Conservation (phyloP, 1,140 invertebrate species). For the Drosophila erecta region DNA sequence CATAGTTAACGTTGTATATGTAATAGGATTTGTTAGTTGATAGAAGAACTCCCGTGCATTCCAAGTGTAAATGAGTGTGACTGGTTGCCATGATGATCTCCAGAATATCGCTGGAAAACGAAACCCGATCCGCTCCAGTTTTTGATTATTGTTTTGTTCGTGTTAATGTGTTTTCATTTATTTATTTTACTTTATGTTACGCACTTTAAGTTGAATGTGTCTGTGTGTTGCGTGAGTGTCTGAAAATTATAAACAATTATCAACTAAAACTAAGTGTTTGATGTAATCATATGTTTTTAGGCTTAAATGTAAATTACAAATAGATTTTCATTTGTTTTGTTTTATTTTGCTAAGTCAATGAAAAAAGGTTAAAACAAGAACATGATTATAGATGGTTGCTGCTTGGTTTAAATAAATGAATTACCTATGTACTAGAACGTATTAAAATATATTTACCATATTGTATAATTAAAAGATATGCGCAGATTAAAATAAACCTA, state of each 20-base stretch:
- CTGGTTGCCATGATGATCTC: conserved; percentile 65
- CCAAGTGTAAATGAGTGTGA: conserved; percentile 26
- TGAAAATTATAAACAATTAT: conserved; percentile 70
- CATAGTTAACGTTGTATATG: conserved; percentile 43
- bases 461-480: conserved; percentile 67
- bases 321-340: conserved; percentile 42
- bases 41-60: conserved; percentile 43
- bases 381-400: conserved; percentile 56
- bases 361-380: conserved; percentile 45
- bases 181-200: conserved; percentile 68
- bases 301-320: conserved; percentile 73
- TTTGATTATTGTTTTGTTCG: conserved; percentile 37
- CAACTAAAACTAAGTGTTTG: conserved; percentile 67
- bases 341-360: conserved; percentile 58
- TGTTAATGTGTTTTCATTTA: conserved; percentile 76
- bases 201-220: conserved; percentile 48
- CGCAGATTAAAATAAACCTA: conserved; percentile 66
- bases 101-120: conserved; percentile 13
- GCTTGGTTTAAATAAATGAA: conserved; percentile 63
- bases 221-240: conserved; percentile 33
- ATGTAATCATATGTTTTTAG: conserved; percentile 50
- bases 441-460: conserved; percentile 58
- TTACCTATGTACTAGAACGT: conserved; percentile 64
- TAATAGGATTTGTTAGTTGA: conserved; percentile 48
- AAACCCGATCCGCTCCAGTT: conserved; percentile 47